Evolutionary conservation across 1,140 invertebrate species (phyloP).

Genomic region (Pseudobourletiella spinata): DNA sequence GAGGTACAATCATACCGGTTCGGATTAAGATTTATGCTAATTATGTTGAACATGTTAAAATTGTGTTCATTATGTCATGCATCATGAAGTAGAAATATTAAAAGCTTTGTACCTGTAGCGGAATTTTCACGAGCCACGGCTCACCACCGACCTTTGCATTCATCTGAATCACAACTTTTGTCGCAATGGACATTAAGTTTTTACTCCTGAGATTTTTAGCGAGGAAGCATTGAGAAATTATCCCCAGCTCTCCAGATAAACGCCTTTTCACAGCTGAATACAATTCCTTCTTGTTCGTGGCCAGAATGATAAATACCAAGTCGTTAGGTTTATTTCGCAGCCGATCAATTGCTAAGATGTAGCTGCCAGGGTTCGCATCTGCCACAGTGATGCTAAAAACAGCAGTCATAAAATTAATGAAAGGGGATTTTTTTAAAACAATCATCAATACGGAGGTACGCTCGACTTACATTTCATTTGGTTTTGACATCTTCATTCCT

Average conservation of each 20-base stretch:
- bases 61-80: too few relatives aligned
- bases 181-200: slow-evolving; percentile 42
- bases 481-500: slow-evolving; percentile 10
- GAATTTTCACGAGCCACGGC: slow-evolving; percentile 55
- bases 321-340: not conserved
- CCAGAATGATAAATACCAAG: slow-evolving; percentile 69
- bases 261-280: slow-evolving; percentile 82
- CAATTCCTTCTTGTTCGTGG: slow-evolving; percentile 69
- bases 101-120: slow-evolving; percentile 51
- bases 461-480: slow-evolving; percentile 20
- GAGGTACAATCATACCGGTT: not conserved
- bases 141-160: slow-evolving; percentile 52
- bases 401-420: not conserved
- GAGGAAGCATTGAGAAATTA: slow-evolving; percentile 30
- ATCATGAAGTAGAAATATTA: too few relatives aligned
- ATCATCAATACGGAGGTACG: not conserved
- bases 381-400: slow-evolving; percentile 7
- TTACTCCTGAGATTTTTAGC: slow-evolving; percentile 18
- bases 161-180: slow-evolving; percentile 52
- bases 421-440: not conserved
- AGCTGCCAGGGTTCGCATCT: not conserved
- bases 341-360: not conserved
- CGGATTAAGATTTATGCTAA: not conserved
- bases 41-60: not conserved
- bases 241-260: slow-evolving; percentile 60